Percentiles rank a stretch among this genome's conserved stretches.
These are phyloP conservation scores for Trachelus iudaicus DNA, from an alignment of 2,888 invertebrate species.

Conservation along the genomic window DNA sequence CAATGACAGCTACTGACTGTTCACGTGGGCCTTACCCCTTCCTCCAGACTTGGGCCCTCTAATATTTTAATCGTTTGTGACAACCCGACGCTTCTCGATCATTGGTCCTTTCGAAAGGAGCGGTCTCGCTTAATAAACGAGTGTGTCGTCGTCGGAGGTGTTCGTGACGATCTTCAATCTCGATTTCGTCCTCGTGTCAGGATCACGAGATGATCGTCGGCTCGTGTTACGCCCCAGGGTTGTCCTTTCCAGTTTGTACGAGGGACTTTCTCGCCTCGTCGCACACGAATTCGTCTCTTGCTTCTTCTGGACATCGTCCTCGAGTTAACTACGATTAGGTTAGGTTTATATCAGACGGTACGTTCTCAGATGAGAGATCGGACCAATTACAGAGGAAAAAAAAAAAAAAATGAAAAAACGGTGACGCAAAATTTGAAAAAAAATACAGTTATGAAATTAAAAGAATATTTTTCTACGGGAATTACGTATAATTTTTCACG, in stretches of 20 bases:
- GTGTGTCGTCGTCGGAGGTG: conserved; percentile 26
- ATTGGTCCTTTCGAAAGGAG: background rate
- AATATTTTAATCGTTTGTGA: conserved; percentile 58
- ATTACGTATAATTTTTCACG: background rate
- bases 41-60: conserved; percentile 3
- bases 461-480: background rate
- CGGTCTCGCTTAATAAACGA: conserved; percentile 20
- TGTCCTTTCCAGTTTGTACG: conserved; percentile 60
- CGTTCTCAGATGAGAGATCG: background rate
- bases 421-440: background rate
- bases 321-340: background rate
- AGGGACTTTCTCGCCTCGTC: conserved; percentile 56
- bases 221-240: conserved; percentile 54
- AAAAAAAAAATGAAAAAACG: too few species aligned
- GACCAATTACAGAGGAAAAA: background rate
- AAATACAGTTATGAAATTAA: background rate
- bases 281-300: conserved; percentile 47
- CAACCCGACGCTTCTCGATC: conserved; percentile 54
- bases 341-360: background rate
- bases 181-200: conserved; percentile 49
- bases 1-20: background rate
- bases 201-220: conserved; percentile 37
- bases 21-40: background rate
- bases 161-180: conserved; percentile 37
- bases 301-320: background rate